Conservation (phyloP, 2,113 vertebrate species). For the Epinephelus moara region DNA sequence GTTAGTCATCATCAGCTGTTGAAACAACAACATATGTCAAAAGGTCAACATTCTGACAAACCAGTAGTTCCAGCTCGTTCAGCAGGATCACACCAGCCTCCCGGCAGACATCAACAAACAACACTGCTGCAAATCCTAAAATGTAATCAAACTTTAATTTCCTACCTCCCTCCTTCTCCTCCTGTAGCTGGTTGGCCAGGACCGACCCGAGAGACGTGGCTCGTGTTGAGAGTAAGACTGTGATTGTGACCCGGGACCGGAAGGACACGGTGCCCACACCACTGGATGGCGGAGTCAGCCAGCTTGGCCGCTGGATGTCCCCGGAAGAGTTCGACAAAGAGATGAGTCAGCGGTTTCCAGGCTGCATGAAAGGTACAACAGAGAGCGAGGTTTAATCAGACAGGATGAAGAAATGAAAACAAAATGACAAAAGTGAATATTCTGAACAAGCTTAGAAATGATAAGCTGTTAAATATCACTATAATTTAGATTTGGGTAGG, state of each 20-base stretch:
- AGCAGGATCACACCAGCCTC: not conserved
- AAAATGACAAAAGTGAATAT: no score
- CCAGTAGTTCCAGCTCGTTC: constrained; percentile 5
- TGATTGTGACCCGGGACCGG: constrained; percentile 92
- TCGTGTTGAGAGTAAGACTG: constrained; percentile 95
- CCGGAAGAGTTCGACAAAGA: constrained; percentile 95
- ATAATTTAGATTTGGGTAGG: no score
- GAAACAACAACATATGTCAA: not conserved
- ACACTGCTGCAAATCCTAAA: not conserved
- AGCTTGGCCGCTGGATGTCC: constrained; percentile 96
- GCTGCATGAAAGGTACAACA: constrained; percentile 94
- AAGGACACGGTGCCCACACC: constrained; percentile 90
- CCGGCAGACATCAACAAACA: not conserved
- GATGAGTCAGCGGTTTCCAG: constrained; percentile 90
- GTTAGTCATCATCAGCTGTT: constrained; percentile 5
- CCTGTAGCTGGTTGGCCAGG: constrained; percentile 92
- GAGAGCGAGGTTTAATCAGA: not conserved
- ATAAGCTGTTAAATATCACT: no score
- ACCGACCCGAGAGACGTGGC: constrained; percentile 96
- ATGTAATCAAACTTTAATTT: not conserved
- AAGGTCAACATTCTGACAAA: constrained; percentile 5
- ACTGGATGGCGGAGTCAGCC: constrained; percentile 86
- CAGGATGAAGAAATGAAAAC: not conserved
- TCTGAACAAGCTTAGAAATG: no score
- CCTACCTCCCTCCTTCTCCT: not conserved